Evolutionary conservation across 2,113 vertebrate genomes (phyloP), one percentile per base, ranked within the genome.

Genomic region (Indri indri): DNA sequence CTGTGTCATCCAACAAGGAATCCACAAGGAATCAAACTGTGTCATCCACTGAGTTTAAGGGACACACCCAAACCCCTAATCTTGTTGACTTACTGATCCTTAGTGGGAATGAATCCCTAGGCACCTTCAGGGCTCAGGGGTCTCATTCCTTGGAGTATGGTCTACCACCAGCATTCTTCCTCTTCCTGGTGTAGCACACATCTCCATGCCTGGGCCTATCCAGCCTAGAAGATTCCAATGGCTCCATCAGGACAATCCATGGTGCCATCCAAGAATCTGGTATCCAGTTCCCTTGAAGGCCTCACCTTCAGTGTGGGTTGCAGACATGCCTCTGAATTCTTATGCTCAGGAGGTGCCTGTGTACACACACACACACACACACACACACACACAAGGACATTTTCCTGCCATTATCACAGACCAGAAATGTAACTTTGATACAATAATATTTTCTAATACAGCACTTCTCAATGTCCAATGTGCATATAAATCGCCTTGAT

Each of bases 21-120:
- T 74, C n/a, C 63, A 63, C 59, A 96, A 97, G 59, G 80, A 95
- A 92, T 98, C 91, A 96, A 95, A 30, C 91, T 91, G 54, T 82
- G 85, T 91, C 86, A 94, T 97, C 54, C 34, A 81, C 63, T 8
- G 3, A 92, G 20, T 83, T 63, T 52, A 82, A 70, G 52, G 27
- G 42, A 71, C 68, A 93, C 86, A 91, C 79, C 88, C 66, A 0
- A 79, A 86, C 47, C 92, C 30, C 88, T 86, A 94, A 91, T 70
- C 63, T 90, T 87, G 70, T 54, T 82, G 88, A 83, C 82, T 63
- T 81, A 47, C 66, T 89, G 10, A 65, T 40, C 5, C 25, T n/a
- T 5, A 88, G n/a, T 59, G 18, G 22, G 30, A 66, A 66, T 52
- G 34, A 95, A 80, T 88, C 20, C 54, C 37, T 30, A 12, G 4